A percentile compares a stretch with the other conserved stretches of the same genome.
These are phyloP conservation scores for Clarias fuscus DNA, from an alignment of 2,797 vertebrate species.

Conservation along the genomic window DNA sequence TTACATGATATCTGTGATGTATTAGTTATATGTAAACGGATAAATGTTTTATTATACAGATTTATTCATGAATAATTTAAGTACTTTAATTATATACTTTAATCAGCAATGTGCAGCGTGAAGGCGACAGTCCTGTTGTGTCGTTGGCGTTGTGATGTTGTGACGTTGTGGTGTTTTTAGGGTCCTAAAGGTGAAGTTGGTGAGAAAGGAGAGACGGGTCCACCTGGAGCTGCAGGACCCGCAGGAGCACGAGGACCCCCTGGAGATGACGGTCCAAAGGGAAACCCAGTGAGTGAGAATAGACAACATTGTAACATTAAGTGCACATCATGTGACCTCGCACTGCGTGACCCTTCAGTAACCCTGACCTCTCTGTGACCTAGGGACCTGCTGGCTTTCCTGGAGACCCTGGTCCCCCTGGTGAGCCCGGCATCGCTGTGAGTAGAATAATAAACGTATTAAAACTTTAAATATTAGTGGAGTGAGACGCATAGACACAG, in stretches of 20 bases:
- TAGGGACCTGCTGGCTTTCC: slow-evolving; percentile 97
- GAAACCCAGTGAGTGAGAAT: slow-evolving; percentile 86
- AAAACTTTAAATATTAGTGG: too few relatives aligned
- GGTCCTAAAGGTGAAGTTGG: slow-evolving; percentile 92
- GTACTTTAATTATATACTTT: neutral
- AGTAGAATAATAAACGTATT: slow-evolving; percentile 67
- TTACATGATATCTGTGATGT: neutral
- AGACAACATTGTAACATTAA: neutral
- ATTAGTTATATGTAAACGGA: neutral
- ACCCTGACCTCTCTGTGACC: slow-evolving; percentile 7
- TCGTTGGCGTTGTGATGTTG: neutral
- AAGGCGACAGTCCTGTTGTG: neutral
- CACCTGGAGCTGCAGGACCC: slow-evolving; percentile 93
- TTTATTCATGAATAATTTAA: neutral
- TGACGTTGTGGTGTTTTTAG: slow-evolving; percentile 65
- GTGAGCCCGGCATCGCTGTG: slow-evolving; percentile 91
- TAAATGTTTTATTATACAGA: neutral
- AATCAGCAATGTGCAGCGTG: neutral
- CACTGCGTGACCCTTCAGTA: neutral
- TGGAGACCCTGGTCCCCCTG: slow-evolving; percentile 97
- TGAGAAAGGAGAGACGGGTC: slow-evolving; percentile 95
- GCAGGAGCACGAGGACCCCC: slow-evolving; percentile 89
- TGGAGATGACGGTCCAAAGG: slow-evolving; percentile 96
- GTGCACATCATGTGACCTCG: too few relatives aligned
- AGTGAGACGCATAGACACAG: neutral